Evolutionary conservation across 2,797 vertebrate species (phyloP), one percentile per base, ranked within the genome.

Genomic region (Sibirionetta formosa): DNA sequence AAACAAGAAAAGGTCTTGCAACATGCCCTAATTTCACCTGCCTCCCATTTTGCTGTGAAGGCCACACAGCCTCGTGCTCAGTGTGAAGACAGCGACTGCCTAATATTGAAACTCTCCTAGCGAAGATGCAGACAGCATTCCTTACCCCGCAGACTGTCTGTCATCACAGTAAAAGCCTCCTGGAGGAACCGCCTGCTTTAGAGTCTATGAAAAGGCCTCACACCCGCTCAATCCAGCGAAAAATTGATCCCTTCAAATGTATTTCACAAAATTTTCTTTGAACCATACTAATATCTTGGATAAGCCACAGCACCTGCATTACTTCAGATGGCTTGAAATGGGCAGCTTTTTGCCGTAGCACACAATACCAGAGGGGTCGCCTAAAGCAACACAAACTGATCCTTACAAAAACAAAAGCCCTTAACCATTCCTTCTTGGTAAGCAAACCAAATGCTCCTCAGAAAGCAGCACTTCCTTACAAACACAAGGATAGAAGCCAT

Each of bases 391-490:
- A 73, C 5, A 13, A 65, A 48, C 18, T 42, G 26, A 68, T 82
- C 11, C 11, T 44, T 42, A 76, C 19, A 65, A 78, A 61, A 35
- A 57, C 23, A 65, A 51, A 33, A 31, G 8, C 12, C 31, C 42
- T 69, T 54, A 31, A 23, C 42, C 1, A 64, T 40, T 79, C 58
- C 40, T 29, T 42, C 72, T 31, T 81, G 29, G 29, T 44, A 42
- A 8, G 22, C 1, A 8, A 66, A 79, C 2, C 27, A 79, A 86
- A 56, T 13, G 16, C 63, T 76, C 19, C 9, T 65, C 0, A 0
- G n/a, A 87, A 69, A 77, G n/a, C 8, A 51, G 29, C 11, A 73
- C 9, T 35, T 82, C 56, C 33, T 84, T 68, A n/a, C 2, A 85
- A 44, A 29, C 33, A 79, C 0, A 1, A 83, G 18, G 31, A 71